These are phyloP conservation scores for Temnothorax nylanderi DNA, from an alignment of 1,140 invertebrate genomes.

Conservation along the genomic window DNA sequence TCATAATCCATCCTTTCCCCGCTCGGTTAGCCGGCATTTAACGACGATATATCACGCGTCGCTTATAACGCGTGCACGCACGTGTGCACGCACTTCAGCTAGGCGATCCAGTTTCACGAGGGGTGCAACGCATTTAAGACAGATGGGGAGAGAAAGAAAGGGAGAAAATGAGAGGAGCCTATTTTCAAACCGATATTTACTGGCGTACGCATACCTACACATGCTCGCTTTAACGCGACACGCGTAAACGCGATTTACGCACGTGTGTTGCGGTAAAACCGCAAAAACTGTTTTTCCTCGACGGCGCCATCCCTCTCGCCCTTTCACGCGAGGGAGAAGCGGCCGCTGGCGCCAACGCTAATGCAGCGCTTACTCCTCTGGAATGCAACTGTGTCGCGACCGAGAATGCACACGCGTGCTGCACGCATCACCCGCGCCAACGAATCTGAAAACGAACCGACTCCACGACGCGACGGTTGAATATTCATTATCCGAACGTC, in stretches of 20 bases:
- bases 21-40: conserved; percentile 13
- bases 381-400: conserved; percentile 69
- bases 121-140: background rate
- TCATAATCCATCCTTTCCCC: conserved; percentile 18
- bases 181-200: conserved; percentile 26
- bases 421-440: conserved; percentile 50
- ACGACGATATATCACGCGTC: conserved; percentile 50
- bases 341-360: conserved; percentile 69
- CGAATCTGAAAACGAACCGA: conserved; percentile 70
- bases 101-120: conserved; percentile 32
- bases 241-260: conserved; percentile 34
- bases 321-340: conserved; percentile 27
- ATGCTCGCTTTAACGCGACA: background rate
- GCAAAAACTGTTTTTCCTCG: conserved; percentile 68
- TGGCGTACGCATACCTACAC: background rate
- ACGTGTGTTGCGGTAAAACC: conserved; percentile 53
- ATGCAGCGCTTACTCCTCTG: conserved; percentile 64
- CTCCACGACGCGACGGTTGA: background rate
- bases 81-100: conserved; percentile 47
- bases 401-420: conserved; percentile 47
- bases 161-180: background rate
- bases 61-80: conserved; percentile 54
- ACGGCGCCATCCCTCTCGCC: background rate
- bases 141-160: background rate
- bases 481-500: conserved; percentile 32